Conservation (phyloP, 2,888 invertebrate genomes). For the Aplocera efformata region DNA sequence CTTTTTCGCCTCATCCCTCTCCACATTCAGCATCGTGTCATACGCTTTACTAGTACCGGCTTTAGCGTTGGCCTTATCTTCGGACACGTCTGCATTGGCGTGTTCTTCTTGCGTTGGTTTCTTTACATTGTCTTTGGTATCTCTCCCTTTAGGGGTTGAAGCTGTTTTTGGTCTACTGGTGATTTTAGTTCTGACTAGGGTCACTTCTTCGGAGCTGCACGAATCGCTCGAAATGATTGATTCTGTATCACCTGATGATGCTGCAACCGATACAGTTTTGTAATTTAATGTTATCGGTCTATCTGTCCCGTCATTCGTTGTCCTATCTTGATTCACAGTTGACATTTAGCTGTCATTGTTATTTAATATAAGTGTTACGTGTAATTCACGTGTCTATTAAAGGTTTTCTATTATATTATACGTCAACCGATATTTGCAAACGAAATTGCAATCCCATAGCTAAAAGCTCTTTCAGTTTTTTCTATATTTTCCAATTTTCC, state of each 20-base stretch:
- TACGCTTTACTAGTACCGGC: slow-evolving; percentile 20
- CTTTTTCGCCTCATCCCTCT: slow-evolving; percentile 49
- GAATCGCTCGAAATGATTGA: slow-evolving; percentile 45
- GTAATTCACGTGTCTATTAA: too few relatives aligned
- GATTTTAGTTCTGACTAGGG: slow-evolving; percentile 9
- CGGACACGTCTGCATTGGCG: background rate
- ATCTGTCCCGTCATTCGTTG: too few relatives aligned
- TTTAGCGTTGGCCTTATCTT: slow-evolving; percentile 10
- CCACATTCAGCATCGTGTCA: slow-evolving; percentile 33
- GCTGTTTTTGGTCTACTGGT: slow-evolving; percentile 30
- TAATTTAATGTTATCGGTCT: too few relatives aligned
- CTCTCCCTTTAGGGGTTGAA: slow-evolving; percentile 8
- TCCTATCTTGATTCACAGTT: too few relatives aligned
- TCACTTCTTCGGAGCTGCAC: slow-evolving; percentile 38
- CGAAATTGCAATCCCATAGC: too few relatives aligned
- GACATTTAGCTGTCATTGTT: too few relatives aligned
- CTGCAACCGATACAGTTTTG: slow-evolving; percentile 36
- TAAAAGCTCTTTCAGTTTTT: too few relatives aligned
- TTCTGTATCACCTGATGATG: slow-evolving; percentile 54
- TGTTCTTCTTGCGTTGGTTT: slow-evolving; percentile 2
- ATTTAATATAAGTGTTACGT: too few relatives aligned
- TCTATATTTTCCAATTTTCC: too few relatives aligned
- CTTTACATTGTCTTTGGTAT: slow-evolving; percentile 2
- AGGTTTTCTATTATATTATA: too few relatives aligned
- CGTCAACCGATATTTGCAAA: too few relatives aligned